phyloP scores from a whole-genome alignment of 2,888 invertebrate genomes.

The Sthenelais limicola region DNA sequence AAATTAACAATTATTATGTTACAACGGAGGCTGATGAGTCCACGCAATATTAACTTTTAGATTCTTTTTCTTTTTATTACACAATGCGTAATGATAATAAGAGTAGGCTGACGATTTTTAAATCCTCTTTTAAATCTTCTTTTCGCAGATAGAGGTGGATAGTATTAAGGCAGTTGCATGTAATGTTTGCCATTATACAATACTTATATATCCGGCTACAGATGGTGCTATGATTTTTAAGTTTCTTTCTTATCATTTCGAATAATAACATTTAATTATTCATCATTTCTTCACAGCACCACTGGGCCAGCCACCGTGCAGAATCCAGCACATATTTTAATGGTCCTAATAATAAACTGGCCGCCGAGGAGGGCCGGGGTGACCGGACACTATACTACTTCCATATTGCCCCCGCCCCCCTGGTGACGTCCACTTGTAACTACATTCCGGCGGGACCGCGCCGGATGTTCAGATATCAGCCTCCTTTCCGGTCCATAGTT shows the following conservation, averaged over 20 bases:
- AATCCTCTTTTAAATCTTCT: too few relatives aligned
- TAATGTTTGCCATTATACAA: slow-evolving; percentile 32
- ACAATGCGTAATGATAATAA: too few relatives aligned
- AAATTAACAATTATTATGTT: too few relatives aligned
- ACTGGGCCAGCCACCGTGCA: too few relatives aligned
- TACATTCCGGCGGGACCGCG: slow-evolving; percentile 33
- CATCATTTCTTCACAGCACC: slow-evolving; percentile 1
- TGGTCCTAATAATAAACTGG: not conserved
- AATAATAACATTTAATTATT: not conserved
- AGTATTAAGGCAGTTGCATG: slow-evolving; percentile 28
- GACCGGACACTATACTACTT: slow-evolving; percentile 37
- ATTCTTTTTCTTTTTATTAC: too few relatives aligned
- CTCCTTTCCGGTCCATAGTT: slow-evolving; percentile 51
- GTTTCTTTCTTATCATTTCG: not conserved
- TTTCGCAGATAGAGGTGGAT: too few relatives aligned
- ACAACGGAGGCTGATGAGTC: too few relatives aligned
- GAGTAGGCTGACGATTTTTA: too few relatives aligned
- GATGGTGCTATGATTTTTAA: too few relatives aligned
- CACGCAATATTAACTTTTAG: too few relatives aligned
- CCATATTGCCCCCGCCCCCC: slow-evolving; percentile 38
- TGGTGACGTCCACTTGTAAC: slow-evolving; percentile 4
- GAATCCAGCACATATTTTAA: slow-evolving; percentile 28
- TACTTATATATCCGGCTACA: slow-evolving; percentile 7
- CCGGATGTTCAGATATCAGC: slow-evolving; percentile 45
- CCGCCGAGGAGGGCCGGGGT: not conserved